phyloP scores from a whole-genome alignment of 2,888 invertebrate species.

The Synergus japonicus region DNA sequence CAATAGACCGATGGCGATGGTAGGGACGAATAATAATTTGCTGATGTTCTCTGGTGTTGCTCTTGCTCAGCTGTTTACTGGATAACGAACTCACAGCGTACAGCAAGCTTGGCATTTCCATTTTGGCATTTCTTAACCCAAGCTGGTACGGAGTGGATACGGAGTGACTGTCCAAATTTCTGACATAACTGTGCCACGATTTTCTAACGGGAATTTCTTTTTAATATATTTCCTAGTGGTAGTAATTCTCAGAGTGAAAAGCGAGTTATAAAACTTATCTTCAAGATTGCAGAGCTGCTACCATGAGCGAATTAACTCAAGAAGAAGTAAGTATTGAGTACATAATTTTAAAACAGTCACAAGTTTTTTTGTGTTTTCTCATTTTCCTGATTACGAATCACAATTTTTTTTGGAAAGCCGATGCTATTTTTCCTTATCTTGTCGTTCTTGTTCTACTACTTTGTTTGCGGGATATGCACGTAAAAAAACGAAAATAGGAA shows the following conservation, averaged over 20 bases:
- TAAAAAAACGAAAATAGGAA: neutral
- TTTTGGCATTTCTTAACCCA: no score
- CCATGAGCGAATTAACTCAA: constrained; percentile 91
- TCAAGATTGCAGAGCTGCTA: neutral
- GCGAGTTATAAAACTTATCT: constrained; percentile 53
- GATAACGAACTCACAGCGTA: no score
- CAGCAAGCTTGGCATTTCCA: no score
- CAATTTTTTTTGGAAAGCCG: neutral
- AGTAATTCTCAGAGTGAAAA: constrained; percentile 43
- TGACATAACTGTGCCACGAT: constrained; percentile 69
- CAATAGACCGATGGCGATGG: no score
- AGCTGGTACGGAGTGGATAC: constrained; percentile 59
- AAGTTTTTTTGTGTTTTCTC: neutral
- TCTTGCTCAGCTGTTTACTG: no score
- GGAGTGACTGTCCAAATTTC: constrained; percentile 74
- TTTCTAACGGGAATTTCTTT: constrained; percentile 46
- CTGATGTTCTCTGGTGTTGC: no score
- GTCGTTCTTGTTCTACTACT: neutral
- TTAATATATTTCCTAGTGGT: constrained; percentile 16
- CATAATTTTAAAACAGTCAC: constrained; percentile 1
- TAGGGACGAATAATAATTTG: no score
- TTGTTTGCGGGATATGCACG: neutral
- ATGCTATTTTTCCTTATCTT: neutral
- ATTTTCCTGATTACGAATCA: neutral
- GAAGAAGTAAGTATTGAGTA: constrained; percentile 86